A percentile compares a stretch with the other conserved stretches of the same genome.
These are phyloP conservation scores for Marasmarcha lunaedactyla DNA, from an alignment of 2,888 invertebrate species.

Conservation along the genomic window DNA sequence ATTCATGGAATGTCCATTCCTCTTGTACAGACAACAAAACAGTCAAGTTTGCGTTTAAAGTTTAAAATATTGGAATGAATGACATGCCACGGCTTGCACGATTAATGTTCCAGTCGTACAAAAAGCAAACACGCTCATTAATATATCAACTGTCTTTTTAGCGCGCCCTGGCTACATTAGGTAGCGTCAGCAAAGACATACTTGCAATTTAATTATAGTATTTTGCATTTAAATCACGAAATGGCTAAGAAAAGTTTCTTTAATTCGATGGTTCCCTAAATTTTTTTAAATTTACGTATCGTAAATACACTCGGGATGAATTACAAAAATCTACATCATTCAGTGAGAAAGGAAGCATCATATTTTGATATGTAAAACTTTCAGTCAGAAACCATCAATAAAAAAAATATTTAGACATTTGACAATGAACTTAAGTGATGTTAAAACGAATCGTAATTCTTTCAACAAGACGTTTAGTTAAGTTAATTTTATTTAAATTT, in stretches of 20 bases:
- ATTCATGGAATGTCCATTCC: conserved; percentile 32
- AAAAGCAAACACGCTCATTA: conserved; percentile 67
- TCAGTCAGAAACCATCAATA: no score
- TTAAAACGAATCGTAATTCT: conserved; percentile 56
- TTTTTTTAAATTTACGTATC: no score
- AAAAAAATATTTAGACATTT: no score
- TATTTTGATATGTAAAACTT: no score
- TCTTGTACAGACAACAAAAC: conserved; percentile 61
- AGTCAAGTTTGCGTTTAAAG: conserved; percentile 42
- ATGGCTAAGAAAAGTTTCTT: no score
- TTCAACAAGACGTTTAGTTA: conserved; percentile 36
- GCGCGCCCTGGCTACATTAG: conserved; percentile 36
- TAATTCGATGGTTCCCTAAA: no score
- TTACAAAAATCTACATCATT: no score
- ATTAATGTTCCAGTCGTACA: conserved; percentile 61
- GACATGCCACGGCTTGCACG: conserved; percentile 66
- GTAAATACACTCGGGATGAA: no score
- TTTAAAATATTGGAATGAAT: conserved; percentile 71
- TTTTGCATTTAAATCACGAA: no score
- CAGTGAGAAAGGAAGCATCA: no score
- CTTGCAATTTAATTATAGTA: no score
- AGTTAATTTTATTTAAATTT: conserved; percentile 28
- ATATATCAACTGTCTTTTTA: conserved; percentile 70
- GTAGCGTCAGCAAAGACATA: conserved; percentile 42
- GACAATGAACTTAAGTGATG: conserved; percentile 37